These are phyloP conservation scores for Sebastes umbrosus DNA, from an alignment of 2,797 vertebrate species.

Conservation along the genomic window DNA sequence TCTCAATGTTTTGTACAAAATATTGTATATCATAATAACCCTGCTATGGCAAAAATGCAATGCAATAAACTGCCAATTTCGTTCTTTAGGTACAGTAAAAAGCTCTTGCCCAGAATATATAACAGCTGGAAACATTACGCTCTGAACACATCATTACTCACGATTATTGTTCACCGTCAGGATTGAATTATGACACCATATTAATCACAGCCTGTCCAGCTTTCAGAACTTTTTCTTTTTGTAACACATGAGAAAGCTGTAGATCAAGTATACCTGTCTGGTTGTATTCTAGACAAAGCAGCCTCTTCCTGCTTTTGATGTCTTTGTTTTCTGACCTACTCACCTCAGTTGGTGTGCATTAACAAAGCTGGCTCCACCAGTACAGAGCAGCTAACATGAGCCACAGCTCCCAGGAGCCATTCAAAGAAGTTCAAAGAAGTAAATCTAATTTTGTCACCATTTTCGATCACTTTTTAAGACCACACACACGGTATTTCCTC, in stretches of 20 bases:
- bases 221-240: neutral
- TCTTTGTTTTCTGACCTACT: neutral
- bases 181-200: neutral
- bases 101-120: neutral
- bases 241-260: neutral
- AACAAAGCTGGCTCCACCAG: neutral
- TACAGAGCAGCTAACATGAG: neutral
- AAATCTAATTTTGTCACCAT: constrained; percentile 17
- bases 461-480: neutral
- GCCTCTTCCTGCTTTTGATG: constrained; percentile 5
- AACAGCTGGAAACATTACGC: neutral
- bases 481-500: neutral
- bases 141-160: neutral
- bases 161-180: neutral
- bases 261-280: neutral
- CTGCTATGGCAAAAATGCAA: too few relatives aligned
- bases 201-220: neutral
- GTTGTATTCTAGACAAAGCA: constrained; percentile 5
- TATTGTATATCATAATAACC: neutral
- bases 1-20: neutral
- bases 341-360: constrained; percentile 9
- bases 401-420: constrained; percentile 1
- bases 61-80: neutral
- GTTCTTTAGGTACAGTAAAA: neutral
- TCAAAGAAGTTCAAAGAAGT: neutral